Evolutionary conservation across 2,797 vertebrate species (phyloP), one percentile per base, ranked within the genome.

Genomic region (Paedocypris micromegethes): DNA sequence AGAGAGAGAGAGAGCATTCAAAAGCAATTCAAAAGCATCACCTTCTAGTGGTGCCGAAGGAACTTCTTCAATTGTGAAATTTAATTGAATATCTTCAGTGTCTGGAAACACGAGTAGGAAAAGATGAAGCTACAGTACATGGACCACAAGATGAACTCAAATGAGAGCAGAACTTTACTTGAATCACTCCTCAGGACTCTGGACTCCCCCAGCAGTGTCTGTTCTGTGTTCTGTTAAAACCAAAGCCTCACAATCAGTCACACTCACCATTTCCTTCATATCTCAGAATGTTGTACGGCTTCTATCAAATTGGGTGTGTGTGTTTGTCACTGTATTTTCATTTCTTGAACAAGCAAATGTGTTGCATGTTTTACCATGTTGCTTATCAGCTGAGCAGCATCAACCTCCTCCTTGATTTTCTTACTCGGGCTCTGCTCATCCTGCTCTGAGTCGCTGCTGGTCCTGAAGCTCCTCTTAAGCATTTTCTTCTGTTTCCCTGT

Each of bases 1-100:
- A 23, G 23, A 23, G 23, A 23, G 23, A 23, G 23, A 23, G 23
- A 23, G 23, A 23, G 23, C 23, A 23, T 23, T 23, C 23, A 23
- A 23, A 23, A 23, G 23, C 23, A 23, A 23, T 23, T 23, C 23
- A 23, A 23, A 23, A 23, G 23, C 23, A 2, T 81, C 68, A 90
- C 88, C 85, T 81, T 2, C 50, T 7, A 9, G 54, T 56, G 48
- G 77, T 0, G 42, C 4, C 0, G 64, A 44, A 0, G 81, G 37
- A 43, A 79, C 58, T 2, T 64, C 85, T 78, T 89, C 82, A 46
- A 89, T 86, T 66, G 81, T 80, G 23, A 90, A 75, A 59, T 89
- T 86, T 70, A 90, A 2, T 50, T 61, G 79, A 79, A 89, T 76
- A 77, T 89, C 87, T 46, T 85, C 78, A 1, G 80, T 58, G 41